phyloP scores from a whole-genome alignment of 1,140 invertebrate species.

The Diorhabda elongata region DNA sequence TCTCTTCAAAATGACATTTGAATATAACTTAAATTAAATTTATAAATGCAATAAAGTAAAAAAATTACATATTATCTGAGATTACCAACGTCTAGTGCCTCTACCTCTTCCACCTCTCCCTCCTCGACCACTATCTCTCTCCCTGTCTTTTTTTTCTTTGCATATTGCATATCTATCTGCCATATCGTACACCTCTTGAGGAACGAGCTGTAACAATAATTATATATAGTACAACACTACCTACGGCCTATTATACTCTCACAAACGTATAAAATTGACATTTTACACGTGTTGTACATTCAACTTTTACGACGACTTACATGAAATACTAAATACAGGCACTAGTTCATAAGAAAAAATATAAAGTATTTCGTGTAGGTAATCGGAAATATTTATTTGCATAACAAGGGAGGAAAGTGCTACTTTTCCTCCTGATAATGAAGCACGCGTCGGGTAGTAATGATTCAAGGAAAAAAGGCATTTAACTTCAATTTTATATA shows the following conservation, averaged over 20 bases:
- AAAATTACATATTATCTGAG: background rate
- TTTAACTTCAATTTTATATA: no score
- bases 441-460: no score
- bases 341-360: background rate
- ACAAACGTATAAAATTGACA: background rate
- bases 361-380: background rate
- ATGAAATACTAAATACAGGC: background rate
- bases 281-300: background rate
- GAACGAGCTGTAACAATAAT: constrained; percentile 50
- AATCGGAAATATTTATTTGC: no score
- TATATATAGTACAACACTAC: background rate
- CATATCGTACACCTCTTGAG: constrained; percentile 69
- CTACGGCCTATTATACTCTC: background rate
- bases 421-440: no score
- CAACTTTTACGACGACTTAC: background rate
- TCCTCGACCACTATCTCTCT: constrained; percentile 35
- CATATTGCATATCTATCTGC: constrained; percentile 60
- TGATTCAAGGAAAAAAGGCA: no score
- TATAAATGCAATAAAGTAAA: background rate
- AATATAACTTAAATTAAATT: constrained; percentile 2
- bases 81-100: constrained; percentile 19
- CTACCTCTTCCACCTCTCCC: constrained; percentile 29
- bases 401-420: no score
- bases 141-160: constrained; percentile 55
- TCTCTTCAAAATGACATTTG: constrained; percentile 20